Base-by-base conservation (phyloP, 1,140 invertebrate genomes). In the Zaprionus gabonicus region DNA sequence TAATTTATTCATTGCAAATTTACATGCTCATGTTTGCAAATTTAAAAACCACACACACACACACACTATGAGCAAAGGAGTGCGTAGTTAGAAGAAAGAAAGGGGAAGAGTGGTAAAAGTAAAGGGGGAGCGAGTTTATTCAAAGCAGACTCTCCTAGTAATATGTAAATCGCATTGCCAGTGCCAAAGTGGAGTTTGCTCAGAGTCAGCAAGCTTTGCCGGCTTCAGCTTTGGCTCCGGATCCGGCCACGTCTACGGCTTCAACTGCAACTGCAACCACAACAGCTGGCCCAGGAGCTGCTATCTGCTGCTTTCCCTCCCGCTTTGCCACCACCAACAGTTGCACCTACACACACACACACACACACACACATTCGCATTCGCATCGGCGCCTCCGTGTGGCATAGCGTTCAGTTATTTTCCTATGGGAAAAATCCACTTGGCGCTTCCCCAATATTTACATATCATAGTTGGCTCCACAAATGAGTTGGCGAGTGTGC, bases 1-100 rank as follows among this genome's bases (percentile, higher is more conserved):
- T 87, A 87, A 87, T 87, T 87, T 87, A 87, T 87, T 87, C 83
- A 87, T 87, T 87, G 83, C 84, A 88, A 86, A 87, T 88, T 88
- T 88, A 83, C 83, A 87, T 87, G 77, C 83, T 87, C 83, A 87
- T 87, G 83, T 87, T 87, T 87, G 83, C 80, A 87, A 87, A 88
- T 88, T 88, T 87, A 87, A 87, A 87, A 87, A 86, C 73, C 82
- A 73, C 78, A 80, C 76, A 80, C 62, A 74, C 62, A 74, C 68
- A 57, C 71, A 63, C 28, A 62, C 7, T 27, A 10, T 25, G 36
- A 41, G 28, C n/a, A 27, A 51, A 17, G 49, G 27, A 66, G 67
- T 36, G 36, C 62, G 36, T 44, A 62, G 53, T 46, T 70, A 63
- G 67, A 68, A 41, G 46, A 51, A 51, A 51, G 57, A 25, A 27